phyloP scores from a whole-genome alignment of 2,113 vertebrate genomes.

The Coregonus clupeaformis region DNA sequence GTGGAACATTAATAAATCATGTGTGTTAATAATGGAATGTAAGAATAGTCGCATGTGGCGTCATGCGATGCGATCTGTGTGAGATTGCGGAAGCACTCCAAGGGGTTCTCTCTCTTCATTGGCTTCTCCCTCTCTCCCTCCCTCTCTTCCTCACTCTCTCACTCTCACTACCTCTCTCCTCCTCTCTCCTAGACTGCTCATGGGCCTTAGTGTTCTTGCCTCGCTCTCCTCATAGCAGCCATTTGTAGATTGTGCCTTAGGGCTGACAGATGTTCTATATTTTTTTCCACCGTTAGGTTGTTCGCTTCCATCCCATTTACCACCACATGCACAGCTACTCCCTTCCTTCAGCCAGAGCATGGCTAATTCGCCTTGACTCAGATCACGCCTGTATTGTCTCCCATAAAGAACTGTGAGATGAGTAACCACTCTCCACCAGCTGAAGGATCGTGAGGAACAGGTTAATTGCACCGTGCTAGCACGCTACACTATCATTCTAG shows the following conservation, averaged over 20 bases:
- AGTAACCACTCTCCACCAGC: slow-evolving; percentile 7
- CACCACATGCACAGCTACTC: not conserved
- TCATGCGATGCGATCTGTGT: not conserved
- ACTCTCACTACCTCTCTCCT: not conserved
- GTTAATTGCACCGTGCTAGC: not conserved
- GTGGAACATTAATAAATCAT: not conserved
- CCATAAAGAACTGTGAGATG: slow-evolving; percentile 20
- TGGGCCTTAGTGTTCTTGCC: slow-evolving; percentile 2
- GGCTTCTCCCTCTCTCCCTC: not conserved
- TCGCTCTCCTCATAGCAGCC: slow-evolving; percentile 45
- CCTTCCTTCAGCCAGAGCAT: slow-evolving; percentile 25
- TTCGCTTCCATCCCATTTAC: slow-evolving; percentile 34
- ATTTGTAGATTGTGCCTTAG: slow-evolving; percentile 65
- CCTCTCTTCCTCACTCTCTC: not conserved
- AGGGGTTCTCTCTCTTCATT: too few relatives aligned
- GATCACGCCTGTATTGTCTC: slow-evolving; percentile 16
- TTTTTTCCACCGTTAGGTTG: slow-evolving; percentile 30
- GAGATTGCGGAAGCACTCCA: slow-evolving; percentile 31
- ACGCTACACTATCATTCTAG: not conserved
- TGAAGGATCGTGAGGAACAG: not conserved
- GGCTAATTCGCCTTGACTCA: slow-evolving; percentile 49
- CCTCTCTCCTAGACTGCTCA: slow-evolving; percentile 10
- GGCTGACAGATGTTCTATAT: slow-evolving; percentile 70
- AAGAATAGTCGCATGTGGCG: not conserved
- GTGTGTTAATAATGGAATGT: not conserved